These are phyloP conservation scores for Nomada lathburiana DNA, from an alignment of 2,888 invertebrate genomes.

Conservation along the genomic window DNA sequence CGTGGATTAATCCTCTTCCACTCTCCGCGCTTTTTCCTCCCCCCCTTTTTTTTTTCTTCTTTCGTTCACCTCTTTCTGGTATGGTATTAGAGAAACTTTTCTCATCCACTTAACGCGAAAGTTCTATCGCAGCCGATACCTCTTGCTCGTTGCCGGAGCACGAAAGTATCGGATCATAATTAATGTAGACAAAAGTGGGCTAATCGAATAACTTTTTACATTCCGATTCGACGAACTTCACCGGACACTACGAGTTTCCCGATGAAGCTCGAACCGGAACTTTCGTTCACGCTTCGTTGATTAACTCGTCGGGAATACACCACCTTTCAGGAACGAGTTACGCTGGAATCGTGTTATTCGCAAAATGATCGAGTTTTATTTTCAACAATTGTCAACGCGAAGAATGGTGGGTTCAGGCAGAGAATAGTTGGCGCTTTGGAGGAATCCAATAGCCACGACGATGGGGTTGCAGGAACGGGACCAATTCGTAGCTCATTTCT, in stretches of 20 bases:
- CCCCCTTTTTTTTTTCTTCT: neutral
- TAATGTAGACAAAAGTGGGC: conserved; percentile 53
- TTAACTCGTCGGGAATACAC: conserved; percentile 4
- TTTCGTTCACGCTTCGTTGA: conserved; percentile 20
- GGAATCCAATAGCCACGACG: no score
- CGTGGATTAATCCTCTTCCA: conserved; percentile 60
- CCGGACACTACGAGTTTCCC: neutral
- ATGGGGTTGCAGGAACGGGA: no score
- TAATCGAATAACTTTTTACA: conserved; percentile 60
- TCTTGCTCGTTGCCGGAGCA: conserved; percentile 54
- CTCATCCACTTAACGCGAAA: conserved; percentile 71
- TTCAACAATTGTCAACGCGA: neutral
- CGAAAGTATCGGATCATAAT: conserved; percentile 63
- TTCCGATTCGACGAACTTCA: conserved; percentile 41
- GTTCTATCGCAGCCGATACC: conserved; percentile 59
- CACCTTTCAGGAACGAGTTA: neutral
- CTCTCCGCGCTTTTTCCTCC: neutral
- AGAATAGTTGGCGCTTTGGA: no score
- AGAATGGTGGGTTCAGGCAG: no score
- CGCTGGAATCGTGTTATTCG: neutral
- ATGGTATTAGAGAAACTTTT: conserved; percentile 70
- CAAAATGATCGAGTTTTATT: neutral
- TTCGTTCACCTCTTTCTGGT: conserved; percentile 38
- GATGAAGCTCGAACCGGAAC: conserved; percentile 4
- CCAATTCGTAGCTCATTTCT: no score